Evolutionary conservation across 2,113 vertebrate species (phyloP).

Genomic region (Lampris megalopsis): DNA sequence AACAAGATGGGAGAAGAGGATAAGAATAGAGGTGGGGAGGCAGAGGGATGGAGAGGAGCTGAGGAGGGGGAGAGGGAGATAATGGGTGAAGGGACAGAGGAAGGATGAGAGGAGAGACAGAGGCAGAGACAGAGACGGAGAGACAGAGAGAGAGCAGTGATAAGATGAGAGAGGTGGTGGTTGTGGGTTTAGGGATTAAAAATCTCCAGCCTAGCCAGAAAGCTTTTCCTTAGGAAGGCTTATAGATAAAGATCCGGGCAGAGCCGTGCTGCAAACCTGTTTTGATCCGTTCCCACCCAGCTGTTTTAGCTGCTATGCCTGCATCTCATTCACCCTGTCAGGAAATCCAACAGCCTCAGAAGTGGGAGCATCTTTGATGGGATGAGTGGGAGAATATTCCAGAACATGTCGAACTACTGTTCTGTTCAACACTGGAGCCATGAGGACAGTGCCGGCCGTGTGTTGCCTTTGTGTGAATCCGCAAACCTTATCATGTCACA

Average conservation of each 20-base stretch:
- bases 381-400: too few relatives aligned
- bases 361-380: too few relatives aligned
- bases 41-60: neutral
- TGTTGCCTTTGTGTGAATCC: constrained; percentile 5
- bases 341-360: neutral
- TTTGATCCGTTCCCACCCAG: too few relatives aligned
- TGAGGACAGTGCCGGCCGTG: constrained; percentile 7
- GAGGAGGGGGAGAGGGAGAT: neutral
- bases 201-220: constrained; percentile 7
- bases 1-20: neutral
- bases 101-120: neutral
- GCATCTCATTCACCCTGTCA: constrained; percentile 33
- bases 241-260: neutral
- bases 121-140: neutral
- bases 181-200: neutral
- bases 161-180: neutral
- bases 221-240: too few relatives aligned
- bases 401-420: neutral
- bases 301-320: neutral
- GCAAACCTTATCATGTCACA: constrained; percentile 10
- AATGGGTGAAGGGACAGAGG: neutral
- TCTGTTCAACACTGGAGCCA: constrained; percentile 20
- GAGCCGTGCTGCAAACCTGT: neutral
- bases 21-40: neutral
- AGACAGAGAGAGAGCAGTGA: constrained; percentile 10